Percentiles rank a stretch among this genome's conserved stretches.
Conservation (phyloP, 2,797 vertebrate species). For the Myotis findleyi region DNA sequence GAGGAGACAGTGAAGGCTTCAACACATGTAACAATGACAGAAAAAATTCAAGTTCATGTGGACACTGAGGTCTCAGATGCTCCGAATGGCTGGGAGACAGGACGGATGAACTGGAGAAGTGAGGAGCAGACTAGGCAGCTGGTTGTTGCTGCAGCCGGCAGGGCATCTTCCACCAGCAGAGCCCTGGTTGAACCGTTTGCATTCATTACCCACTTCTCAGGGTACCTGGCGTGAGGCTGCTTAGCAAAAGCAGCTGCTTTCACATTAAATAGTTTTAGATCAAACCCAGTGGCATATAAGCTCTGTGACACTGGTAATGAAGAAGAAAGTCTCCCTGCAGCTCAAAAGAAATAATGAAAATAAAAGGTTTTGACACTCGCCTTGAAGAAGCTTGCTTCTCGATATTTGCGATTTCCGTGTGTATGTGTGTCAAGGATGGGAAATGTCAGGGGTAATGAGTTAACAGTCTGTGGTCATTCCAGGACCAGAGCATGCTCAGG, state of each 20-base stretch:
- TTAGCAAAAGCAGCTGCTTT: conserved; percentile 66
- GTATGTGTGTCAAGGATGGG: conserved; percentile 2
- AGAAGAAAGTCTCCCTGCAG: conserved; percentile 67
- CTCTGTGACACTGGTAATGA: conserved; percentile 67
- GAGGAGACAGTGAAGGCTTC: neutral
- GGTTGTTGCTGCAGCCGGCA: neutral
- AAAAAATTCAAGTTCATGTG: neutral
- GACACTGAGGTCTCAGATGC: neutral
- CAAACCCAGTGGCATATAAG: conserved; percentile 51
- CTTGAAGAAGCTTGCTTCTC: conserved; percentile 32
- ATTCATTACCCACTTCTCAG: conserved; percentile 27
- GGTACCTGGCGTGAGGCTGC: neutral
- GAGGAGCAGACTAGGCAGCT: neutral
- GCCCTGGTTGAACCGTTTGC: neutral
- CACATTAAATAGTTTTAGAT: conserved; percentile 70
- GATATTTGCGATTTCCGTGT: accelerated
- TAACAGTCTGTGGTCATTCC: neutral
- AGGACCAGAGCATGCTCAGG: neutral
- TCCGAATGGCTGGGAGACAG: neutral
- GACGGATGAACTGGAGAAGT: neutral
- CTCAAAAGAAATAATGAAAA: conserved; percentile 58
- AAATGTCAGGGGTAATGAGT: conserved; percentile 54
- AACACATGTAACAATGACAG: neutral
- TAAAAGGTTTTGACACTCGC: conserved; percentile 60
- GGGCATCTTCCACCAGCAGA: neutral